phyloP scores from a whole-genome alignment of 2,797 vertebrate genomes.

The Semaprochilodus insignis region DNA sequence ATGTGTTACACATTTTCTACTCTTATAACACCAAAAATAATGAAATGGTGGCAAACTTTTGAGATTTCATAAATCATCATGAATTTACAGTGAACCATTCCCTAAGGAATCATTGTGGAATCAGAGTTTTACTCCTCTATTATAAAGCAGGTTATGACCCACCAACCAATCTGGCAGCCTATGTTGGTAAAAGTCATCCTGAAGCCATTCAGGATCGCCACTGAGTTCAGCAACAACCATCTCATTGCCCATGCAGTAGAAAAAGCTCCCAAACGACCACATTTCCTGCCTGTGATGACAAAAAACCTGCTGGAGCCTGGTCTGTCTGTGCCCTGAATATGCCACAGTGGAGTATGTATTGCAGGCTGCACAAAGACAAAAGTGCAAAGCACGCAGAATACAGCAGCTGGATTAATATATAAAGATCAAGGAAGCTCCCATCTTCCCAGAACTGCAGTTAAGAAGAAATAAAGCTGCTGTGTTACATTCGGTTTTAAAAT shows the following conservation, averaged over 20 bases:
- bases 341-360: background rate
- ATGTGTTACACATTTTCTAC: too few relatives aligned
- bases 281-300: conserved; percentile 12
- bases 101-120: too few relatives aligned
- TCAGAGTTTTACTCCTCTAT: too few relatives aligned
- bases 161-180: background rate
- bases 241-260: background rate
- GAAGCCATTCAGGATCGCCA: background rate
- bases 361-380: conserved; percentile 14
- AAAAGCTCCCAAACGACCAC: background rate
- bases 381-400: background rate
- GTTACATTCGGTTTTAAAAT: background rate
- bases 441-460: background rate
- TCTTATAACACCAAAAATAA: too few relatives aligned
- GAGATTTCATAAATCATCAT: too few relatives aligned
- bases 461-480: background rate
- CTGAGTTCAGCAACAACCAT: background rate
- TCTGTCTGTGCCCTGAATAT: conserved; percentile 5
- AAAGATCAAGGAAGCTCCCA: background rate
- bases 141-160: background rate
- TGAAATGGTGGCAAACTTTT: too few relatives aligned
- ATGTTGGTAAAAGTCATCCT: background rate
- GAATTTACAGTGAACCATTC: background rate
- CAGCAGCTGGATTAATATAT: background rate
- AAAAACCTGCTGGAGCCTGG: conserved; percentile 21